Percentiles rank a stretch among this genome's conserved stretches.
Evolutionary conservation across 2,113 vertebrate genomes (phyloP).

Genomic region (Malurus alboscapulatus): DNA sequence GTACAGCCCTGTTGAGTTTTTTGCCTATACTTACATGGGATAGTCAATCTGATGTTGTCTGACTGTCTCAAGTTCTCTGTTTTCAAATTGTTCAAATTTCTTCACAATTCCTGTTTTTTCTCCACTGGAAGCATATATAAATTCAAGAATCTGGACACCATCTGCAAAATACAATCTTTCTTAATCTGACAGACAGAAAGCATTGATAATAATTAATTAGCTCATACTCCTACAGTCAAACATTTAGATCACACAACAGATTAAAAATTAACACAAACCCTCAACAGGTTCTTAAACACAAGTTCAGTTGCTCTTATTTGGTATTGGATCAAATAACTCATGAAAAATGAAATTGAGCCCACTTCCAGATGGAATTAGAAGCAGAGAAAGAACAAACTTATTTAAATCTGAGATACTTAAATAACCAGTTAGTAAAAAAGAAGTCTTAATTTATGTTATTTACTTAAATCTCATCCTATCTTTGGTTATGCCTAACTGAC

Average conservation of each 20-base stretch:
- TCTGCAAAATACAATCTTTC: slow-evolving; percentile 71
- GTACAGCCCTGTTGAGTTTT: background rate
- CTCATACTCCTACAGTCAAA: background rate
- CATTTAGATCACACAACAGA: background rate
- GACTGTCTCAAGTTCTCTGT: slow-evolving; percentile 80
- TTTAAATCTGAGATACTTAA: background rate
- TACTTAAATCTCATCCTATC: background rate
- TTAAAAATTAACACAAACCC: background rate
- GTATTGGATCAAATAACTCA: background rate
- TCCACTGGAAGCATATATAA: slow-evolving; percentile 85
- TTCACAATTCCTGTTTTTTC: slow-evolving; percentile 84
- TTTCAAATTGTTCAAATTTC: slow-evolving; percentile 80
- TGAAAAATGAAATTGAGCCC: background rate
- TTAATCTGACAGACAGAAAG: slow-evolving; percentile 4
- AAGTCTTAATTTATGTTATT: background rate
- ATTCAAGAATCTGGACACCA: slow-evolving; percentile 76
- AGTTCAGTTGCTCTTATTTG: background rate
- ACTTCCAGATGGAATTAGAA: background rate
- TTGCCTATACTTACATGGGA: slow-evolving; percentile 80
- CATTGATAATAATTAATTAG: background rate
- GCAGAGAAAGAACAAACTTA: background rate
- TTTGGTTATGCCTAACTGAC: background rate
- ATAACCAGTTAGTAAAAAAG: background rate
- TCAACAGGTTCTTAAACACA: background rate
- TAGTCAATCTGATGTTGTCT: slow-evolving; percentile 75